Evolutionary conservation across 2,113 vertebrate genomes (phyloP).

Genomic region (Dunckerocampus dactyliophorus): DNA sequence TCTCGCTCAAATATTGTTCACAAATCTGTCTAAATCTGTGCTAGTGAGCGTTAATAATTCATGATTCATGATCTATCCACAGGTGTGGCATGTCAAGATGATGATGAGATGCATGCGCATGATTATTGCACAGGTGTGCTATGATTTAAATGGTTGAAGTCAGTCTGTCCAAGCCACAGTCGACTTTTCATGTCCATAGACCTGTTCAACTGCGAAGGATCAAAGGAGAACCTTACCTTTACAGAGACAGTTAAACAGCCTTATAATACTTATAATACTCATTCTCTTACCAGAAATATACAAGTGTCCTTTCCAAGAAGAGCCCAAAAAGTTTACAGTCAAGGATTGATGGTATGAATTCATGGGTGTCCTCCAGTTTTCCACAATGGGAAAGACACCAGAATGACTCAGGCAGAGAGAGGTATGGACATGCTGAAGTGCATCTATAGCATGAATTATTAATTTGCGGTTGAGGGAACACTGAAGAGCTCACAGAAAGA

Average conservation of each 20-base stretch:
- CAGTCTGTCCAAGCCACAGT: no score
- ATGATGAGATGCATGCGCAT: no score
- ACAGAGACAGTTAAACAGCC: slow-evolving; percentile 47
- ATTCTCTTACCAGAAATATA: not conserved
- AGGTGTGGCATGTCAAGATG: no score
- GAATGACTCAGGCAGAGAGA: slow-evolving; percentile 50
- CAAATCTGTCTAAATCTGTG: no score
- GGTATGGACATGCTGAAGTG: slow-evolving; percentile 29
- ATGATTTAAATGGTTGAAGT: no score
- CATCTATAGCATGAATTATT: slow-evolving; percentile 55
- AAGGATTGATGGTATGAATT: not conserved
- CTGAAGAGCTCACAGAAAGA: slow-evolving; percentile 11
- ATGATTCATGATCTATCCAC: no score
- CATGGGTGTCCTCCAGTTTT: slow-evolving; percentile 36
- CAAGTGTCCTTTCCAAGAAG: no score
- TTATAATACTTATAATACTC: not conserved
- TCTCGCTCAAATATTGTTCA: no score
- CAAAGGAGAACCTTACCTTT: slow-evolving; percentile 43
- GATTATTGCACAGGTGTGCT: no score
- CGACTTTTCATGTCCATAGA: no score
- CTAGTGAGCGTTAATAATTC: no score
- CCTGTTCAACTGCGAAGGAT: slow-evolving; percentile 5
- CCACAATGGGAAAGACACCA: slow-evolving; percentile 25
- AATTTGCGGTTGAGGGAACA: slow-evolving; percentile 33
- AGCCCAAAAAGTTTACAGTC: no score